These are phyloP conservation scores for Diploscapter pachys DNA, from an alignment of 1,140 invertebrate genomes.

Conservation along the genomic window DNA sequence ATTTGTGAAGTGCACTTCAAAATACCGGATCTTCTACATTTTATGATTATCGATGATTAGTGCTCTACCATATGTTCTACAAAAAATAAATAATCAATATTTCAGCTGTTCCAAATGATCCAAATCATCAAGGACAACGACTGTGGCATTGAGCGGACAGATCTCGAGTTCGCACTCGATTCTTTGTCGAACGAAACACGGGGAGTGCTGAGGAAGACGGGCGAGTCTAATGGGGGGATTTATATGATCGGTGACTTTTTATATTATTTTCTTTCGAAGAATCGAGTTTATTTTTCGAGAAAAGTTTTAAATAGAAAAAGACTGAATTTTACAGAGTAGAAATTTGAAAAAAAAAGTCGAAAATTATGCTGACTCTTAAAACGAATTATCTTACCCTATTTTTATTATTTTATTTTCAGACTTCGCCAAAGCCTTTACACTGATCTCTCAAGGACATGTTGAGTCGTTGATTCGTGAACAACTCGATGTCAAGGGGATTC, in stretches of 20 bases:
- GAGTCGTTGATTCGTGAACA: slow-evolving; percentile 27
- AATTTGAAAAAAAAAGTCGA: not conserved
- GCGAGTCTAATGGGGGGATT: slow-evolving; percentile 18
- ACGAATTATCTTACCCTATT: no score
- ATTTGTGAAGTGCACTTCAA: no score
- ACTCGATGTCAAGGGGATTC: slow-evolving; percentile 19
- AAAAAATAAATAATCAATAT: no score
- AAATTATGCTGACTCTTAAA: not conserved
- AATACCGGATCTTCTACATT: no score
- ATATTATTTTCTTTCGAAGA: no score
- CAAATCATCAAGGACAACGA: slow-evolving; percentile 9
- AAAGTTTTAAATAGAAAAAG: no score
- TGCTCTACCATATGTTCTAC: no score
- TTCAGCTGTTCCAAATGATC: slow-evolving; percentile 15
- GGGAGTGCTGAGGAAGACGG: slow-evolving; percentile 20
- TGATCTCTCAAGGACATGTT: slow-evolving; percentile 21
- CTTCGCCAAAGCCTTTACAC: slow-evolving; percentile 9
- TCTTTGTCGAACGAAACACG: slow-evolving; percentile 20
- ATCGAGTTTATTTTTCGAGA: no score
- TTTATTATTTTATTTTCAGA: slow-evolving; percentile 7
- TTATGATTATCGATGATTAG: no score
- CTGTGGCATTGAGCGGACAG: slow-evolving; percentile 4
- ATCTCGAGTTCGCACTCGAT: slow-evolving; percentile 20
- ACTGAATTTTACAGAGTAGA: no score
- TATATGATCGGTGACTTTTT: slow-evolving; percentile 17